Percentiles rank a stretch among this genome's conserved stretches.
phyloP scores from a whole-genome alignment of 2,888 invertebrate species.

The Idaea biselata region DNA sequence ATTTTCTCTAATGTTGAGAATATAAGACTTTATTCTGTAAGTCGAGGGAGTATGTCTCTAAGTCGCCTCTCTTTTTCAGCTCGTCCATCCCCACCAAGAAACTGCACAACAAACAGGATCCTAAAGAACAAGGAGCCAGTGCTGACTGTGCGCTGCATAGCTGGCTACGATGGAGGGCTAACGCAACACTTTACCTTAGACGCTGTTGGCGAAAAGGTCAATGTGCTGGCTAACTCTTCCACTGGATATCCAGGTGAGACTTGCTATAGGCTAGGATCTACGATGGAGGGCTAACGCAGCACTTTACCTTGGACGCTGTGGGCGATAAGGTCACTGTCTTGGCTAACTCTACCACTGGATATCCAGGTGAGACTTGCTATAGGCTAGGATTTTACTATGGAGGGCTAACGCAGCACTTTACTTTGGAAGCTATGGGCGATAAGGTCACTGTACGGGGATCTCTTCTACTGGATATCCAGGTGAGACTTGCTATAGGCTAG shows the following conservation, averaged over 20 bases:
- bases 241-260: constrained; percentile 48
- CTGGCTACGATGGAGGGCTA: constrained; percentile 68
- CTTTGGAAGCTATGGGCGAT: constrained; percentile 60
- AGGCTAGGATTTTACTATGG: constrained; percentile 67
- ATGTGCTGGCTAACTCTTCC: constrained; percentile 53
- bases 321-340: constrained; percentile 53
- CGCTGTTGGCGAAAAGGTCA: constrained; percentile 51
- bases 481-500: constrained; percentile 63
- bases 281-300: constrained; percentile 64
- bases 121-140: constrained; percentile 44
- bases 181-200: constrained; percentile 66
- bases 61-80: constrained; percentile 37
- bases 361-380: constrained; percentile 58
- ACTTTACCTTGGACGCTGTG: constrained; percentile 63
- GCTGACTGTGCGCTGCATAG: constrained; percentile 58
- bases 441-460: constrained; percentile 52
- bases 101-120: constrained; percentile 59
- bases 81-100: constrained; percentile 64
- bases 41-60: background rate
- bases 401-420: constrained; percentile 64
- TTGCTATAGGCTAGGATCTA: constrained; percentile 68
- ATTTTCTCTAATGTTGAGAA: too few species aligned
- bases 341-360: constrained; percentile 52
- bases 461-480: constrained; percentile 49
- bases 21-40: background rate